Evolutionary conservation across 2,113 vertebrate genomes (phyloP).

Genomic region (Terrapene triunguis): DNA sequence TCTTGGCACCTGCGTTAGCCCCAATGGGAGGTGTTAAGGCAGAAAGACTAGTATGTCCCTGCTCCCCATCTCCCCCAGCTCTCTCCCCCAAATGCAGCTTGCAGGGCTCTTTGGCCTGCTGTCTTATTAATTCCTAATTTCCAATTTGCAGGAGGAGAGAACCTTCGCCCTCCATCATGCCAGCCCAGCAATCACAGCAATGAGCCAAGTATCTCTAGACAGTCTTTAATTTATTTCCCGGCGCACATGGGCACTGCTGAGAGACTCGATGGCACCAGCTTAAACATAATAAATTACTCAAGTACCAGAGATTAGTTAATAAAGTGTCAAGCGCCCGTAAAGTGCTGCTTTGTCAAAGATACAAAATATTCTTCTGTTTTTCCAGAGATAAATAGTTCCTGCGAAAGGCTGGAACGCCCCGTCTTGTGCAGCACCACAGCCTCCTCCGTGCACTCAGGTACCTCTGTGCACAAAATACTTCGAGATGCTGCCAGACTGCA

Average conservation of each 20-base stretch:
- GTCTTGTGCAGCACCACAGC: fast-evolving
- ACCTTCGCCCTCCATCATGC: constrained; percentile 77
- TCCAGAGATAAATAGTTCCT: constrained; percentile 24
- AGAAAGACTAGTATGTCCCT: neutral
- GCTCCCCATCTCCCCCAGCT: neutral
- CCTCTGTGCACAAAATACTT: neutral
- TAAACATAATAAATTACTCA: constrained; percentile 85
- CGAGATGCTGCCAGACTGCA: neutral
- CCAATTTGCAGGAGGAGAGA: constrained; percentile 81
- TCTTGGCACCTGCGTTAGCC: neutral
- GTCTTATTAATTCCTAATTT: constrained; percentile 84
- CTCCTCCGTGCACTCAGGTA: neutral
- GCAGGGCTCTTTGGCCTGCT: constrained; percentile 58
- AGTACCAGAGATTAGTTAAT: constrained; percentile 85
- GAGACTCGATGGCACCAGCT: constrained; percentile 83
- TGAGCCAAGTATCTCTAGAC: constrained; percentile 81
- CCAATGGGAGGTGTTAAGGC: neutral
- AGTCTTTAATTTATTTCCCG: constrained; percentile 85
- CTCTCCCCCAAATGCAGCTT: neutral
- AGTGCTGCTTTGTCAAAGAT: constrained; percentile 72
- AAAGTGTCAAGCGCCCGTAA: constrained; percentile 77
- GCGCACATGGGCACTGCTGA: constrained; percentile 74
- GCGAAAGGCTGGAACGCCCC: neutral
- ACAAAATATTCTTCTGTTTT: constrained; percentile 70
- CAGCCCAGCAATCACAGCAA: constrained; percentile 82